phyloP scores from a whole-genome alignment of 1,140 invertebrate genomes.

The Lepidotrigona ventralis region DNA sequence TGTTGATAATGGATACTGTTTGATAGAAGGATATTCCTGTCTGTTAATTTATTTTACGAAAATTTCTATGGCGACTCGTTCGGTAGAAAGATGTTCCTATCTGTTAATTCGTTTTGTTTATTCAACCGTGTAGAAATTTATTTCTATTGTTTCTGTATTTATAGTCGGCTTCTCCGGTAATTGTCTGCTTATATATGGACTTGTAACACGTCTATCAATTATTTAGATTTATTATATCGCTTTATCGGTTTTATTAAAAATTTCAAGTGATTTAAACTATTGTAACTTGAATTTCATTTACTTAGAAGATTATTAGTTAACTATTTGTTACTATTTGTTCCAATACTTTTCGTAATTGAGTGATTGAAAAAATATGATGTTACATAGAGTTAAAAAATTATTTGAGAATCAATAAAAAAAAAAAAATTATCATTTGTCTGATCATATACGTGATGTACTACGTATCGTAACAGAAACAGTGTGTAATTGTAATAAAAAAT shows the following conservation, averaged over 20 bases:
- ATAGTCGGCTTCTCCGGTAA: neutral
- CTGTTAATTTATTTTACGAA: neutral
- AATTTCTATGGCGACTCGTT: too few species aligned
- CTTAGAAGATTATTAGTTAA: too few species aligned
- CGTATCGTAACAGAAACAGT: too few species aligned
- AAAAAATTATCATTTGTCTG: too few species aligned
- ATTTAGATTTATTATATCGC: neutral
- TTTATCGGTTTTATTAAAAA: neutral
- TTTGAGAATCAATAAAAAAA: too few species aligned
- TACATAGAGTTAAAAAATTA: too few species aligned
- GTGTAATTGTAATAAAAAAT: too few species aligned
- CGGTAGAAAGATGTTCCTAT: neutral
- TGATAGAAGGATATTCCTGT: neutral
- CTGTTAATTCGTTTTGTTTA: neutral
- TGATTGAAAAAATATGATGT: too few species aligned
- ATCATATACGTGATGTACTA: too few species aligned
- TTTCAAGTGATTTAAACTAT: neutral
- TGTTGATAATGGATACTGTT: neutral
- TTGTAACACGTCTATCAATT: neutral
- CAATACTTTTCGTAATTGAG: too few species aligned
- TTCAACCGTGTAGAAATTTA: neutral
- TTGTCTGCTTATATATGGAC: neutral
- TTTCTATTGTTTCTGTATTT: neutral
- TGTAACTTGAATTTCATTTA: too few species aligned
- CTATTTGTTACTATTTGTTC: too few species aligned